A percentile compares a stretch with the other conserved stretches of the same genome.
Conservation (phyloP, 2,888 invertebrate species). For the Seira ritae region DNA sequence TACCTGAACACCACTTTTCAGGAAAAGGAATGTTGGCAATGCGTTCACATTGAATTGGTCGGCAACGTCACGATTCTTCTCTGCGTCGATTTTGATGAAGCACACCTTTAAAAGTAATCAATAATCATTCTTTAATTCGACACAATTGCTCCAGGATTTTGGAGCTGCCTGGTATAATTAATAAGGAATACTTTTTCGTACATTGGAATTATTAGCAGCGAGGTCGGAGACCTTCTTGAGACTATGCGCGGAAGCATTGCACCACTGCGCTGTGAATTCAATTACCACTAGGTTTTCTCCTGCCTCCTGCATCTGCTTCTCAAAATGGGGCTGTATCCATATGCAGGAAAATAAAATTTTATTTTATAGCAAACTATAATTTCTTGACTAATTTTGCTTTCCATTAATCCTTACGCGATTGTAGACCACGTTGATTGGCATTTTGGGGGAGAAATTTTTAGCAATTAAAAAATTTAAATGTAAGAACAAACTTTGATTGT, state of each 20-base stretch:
- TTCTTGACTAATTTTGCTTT: not conserved
- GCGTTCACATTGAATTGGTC: constrained; percentile 60
- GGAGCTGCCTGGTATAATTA: not conserved
- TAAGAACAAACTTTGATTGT: too few relatives aligned
- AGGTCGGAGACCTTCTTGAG: constrained; percentile 55
- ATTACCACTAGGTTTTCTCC: constrained; percentile 53
- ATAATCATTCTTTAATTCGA: not conserved
- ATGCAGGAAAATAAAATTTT: constrained; percentile 5
- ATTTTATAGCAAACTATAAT: not conserved
- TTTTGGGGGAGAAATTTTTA: constrained; percentile 25
- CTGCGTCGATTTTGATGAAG: constrained; percentile 60
- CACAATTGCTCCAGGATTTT: not conserved
- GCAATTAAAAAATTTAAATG: not conserved
- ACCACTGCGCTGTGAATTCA: constrained; percentile 64
- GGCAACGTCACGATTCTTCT: constrained; percentile 57
- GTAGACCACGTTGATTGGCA: constrained; percentile 60
- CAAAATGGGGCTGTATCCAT: constrained; percentile 51
- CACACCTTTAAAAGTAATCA: constrained; percentile 20
- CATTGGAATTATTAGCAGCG: constrained; percentile 57
- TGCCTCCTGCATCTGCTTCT: constrained; percentile 59
- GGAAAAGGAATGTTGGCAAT: constrained; percentile 60
- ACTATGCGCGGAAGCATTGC: constrained; percentile 55
- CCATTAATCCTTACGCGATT: constrained; percentile 54
- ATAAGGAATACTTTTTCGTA: constrained; percentile 15
- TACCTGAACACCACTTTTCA: constrained; percentile 61